A percentile compares a stretch with the other conserved stretches of the same genome.
phyloP scores from a whole-genome alignment of 2,113 vertebrate genomes.

The Serilophus lunatus region DNA sequence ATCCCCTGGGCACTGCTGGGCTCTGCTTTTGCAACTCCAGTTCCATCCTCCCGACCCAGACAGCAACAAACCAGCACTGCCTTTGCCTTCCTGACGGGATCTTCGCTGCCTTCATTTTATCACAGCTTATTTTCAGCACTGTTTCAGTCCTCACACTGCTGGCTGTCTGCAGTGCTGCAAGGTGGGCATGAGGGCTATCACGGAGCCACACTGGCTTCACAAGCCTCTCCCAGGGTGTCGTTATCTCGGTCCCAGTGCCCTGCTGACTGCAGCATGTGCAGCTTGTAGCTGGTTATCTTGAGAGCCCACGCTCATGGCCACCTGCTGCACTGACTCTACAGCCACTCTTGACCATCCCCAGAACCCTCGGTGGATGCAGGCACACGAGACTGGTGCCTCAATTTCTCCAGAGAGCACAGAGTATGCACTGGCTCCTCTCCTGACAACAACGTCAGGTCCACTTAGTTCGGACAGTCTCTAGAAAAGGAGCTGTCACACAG shows the following conservation, averaged over 20 bases:
- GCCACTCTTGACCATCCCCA: background rate
- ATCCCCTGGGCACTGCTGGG: background rate
- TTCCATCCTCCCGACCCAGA: background rate
- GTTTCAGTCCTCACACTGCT: fast-evolving
- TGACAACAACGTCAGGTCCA: background rate
- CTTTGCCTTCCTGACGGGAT: background rate
- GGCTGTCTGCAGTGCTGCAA: background rate
- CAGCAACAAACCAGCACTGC: background rate
- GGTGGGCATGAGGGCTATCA: background rate
- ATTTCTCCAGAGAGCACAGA: background rate
- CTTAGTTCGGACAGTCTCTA: background rate
- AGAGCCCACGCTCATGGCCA: fast-evolving
- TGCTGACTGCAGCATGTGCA: background rate
- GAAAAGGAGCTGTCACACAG: background rate
- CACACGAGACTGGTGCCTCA: fast-evolving
- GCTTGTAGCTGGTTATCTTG: background rate
- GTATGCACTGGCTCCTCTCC: background rate
- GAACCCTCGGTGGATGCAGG: background rate
- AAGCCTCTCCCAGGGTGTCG: background rate
- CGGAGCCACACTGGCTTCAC: fast-evolving
- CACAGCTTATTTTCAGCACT: background rate
- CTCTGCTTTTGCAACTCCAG: background rate
- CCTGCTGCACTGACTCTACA: background rate
- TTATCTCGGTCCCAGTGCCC: fast-evolving
- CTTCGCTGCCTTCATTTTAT: background rate